Base-by-base conservation (phyloP, 1,140 invertebrate species). In the Drosophila paulistorum region DNA sequence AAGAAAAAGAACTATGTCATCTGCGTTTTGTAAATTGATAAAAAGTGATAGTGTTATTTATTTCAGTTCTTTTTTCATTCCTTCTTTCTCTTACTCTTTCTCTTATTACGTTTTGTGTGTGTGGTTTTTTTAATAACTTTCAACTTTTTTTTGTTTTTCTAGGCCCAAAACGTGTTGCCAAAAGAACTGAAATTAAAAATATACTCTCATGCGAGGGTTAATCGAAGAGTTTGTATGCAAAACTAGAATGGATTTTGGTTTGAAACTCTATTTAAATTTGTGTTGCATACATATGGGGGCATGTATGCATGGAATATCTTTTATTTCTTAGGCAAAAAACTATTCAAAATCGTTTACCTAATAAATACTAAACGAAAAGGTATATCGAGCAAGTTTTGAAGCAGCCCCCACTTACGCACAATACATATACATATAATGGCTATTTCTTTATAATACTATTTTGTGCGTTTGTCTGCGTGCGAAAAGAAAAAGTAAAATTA, bases 401-500 rank as follows among this genome's bases (percentile, higher is more conserved):
- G 9, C 9, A 11, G 3, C 45, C 45, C 17, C 23, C 45, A 20
- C 17, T 51, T 51, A 51, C 45, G 45, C 45, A 51, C 45, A 48
- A 17, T 48, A 9, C 17, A 20, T 48, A 48, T 48, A 48, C 14
- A 51, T 51, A 23, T 23, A 11, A 23, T 7, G 1, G 9, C 14
- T 3, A 20, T 9, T 10, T 3, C 17, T 11, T 23, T 51, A 51
- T 45, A 42, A 62, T 62, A 62, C 35, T n/a, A 37, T 45, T 58
- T 37, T 60, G 26, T 59, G 41, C 37, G 33, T 66, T 58, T 71
- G 59, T 81, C 48, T 85, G 82, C 63, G 82, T 79, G 71, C 77
- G 71, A 82, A 45, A 41, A 51, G 23, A 70, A 73, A 83, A 86
- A 87, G 79, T 87, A 86, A 86, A 86, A 86, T 86, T 86, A 87